Evolutionary conservation across 2,888 invertebrate genomes (phyloP).

Genomic region (Drosophila birchii): DNA sequence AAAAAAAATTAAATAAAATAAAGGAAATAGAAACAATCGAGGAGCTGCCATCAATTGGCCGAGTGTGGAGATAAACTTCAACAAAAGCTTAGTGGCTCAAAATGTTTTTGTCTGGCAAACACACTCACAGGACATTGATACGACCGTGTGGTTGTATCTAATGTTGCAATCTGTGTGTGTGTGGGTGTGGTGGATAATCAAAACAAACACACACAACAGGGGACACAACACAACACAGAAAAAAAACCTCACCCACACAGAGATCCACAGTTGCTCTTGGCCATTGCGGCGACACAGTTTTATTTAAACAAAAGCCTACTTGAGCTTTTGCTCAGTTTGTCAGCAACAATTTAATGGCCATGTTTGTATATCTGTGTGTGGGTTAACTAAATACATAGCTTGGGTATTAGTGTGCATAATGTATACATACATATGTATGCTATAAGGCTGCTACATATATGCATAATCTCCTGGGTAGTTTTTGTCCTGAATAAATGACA

Average conservation of each 20-base stretch:
- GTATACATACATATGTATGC: conserved; percentile 8
- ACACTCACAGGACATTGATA: conserved; percentile 54
- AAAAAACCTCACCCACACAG: not conserved
- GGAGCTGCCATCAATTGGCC: conserved; percentile 65
- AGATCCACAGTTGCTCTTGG: conserved; percentile 58
- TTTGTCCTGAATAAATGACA: not conserved
- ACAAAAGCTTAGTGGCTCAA: conserved; percentile 74
- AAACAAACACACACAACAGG: conserved; percentile 52
- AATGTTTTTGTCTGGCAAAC: conserved; percentile 64
- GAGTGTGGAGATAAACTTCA: conserved; percentile 75
- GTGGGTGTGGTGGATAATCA: conserved; percentile 63
- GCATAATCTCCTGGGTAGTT: conserved; percentile 11
- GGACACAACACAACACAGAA: conserved; percentile 1
- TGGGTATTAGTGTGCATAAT: not conserved
- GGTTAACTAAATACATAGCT: conserved; percentile 1
- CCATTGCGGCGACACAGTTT: conserved; percentile 70
- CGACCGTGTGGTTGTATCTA: conserved; percentile 11
- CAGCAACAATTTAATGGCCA: conserved; percentile 58
- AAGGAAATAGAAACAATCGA: conserved; percentile 47
- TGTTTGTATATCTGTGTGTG: not conserved
- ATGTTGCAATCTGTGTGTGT: conserved; percentile 16
- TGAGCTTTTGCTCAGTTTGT: conserved; percentile 68
- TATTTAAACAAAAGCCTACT: conserved; percentile 76
- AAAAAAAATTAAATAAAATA: conserved; percentile 41
- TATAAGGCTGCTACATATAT: conserved; percentile 19